Percentiles rank a stretch among this genome's conserved stretches.
Conservation (phyloP, 35 echinoderm and acorn worm species). For the Acanthaster planci region DNA sequence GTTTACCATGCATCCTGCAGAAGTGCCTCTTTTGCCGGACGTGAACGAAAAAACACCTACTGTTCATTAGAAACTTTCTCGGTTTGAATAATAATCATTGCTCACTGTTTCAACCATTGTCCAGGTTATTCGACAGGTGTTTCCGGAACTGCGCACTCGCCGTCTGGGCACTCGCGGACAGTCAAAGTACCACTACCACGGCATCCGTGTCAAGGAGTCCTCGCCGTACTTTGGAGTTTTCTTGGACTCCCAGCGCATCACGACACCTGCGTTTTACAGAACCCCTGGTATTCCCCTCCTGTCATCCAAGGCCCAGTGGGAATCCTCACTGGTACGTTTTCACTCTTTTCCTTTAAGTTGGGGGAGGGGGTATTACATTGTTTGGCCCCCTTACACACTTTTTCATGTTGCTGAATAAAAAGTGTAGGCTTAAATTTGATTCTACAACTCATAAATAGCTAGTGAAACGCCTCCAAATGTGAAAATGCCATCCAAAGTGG, state of each 20-base stretch:
- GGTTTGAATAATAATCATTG: neutral
- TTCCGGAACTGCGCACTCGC: constrained; percentile 64
- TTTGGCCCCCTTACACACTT: too few species aligned
- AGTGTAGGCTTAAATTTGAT: too few species aligned
- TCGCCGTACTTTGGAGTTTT: constrained; percentile 52
- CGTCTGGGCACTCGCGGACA: constrained; percentile 79
- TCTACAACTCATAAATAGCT: too few species aligned
- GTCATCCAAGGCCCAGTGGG: neutral
- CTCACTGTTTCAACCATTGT: neutral
- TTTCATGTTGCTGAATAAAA: too few species aligned
- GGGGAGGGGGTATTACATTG: too few species aligned
- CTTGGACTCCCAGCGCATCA: constrained; percentile 43
- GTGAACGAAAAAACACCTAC: too few species aligned
- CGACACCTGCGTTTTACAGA: constrained; percentile 2
- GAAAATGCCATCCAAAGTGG: too few species aligned
- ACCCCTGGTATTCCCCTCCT: neutral
- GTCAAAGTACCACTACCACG: constrained; percentile 95
- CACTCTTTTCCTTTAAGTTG: too few species aligned
- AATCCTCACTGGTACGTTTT: neutral
- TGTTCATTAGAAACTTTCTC: too few species aligned
- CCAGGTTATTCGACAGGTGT: constrained; percentile 74
- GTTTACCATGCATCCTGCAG: too few species aligned
- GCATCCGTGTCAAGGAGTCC: constrained; percentile 61
- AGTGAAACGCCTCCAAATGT: too few species aligned
- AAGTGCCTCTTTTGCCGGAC: too few species aligned